Evolutionary conservation across 1,140 invertebrate species (phyloP).

Genomic region (Euura saliciscinereae): DNA sequence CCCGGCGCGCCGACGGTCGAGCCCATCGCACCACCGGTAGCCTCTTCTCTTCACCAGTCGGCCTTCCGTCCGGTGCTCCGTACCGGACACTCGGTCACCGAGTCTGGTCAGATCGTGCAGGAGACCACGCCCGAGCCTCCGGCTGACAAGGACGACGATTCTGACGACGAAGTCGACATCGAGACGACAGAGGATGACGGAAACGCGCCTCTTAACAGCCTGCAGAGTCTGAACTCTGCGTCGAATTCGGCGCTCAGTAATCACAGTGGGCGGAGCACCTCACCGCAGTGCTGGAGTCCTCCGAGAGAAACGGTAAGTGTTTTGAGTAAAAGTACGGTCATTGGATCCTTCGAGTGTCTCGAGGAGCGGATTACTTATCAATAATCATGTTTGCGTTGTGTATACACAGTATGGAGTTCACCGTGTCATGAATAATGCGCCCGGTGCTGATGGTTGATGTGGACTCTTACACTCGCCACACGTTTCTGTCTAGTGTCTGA

Average conservation of each 20-base stretch:
- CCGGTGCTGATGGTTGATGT: too few relatives aligned
- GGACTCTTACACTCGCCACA: not conserved
- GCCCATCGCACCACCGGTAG: slow-evolving; percentile 42
- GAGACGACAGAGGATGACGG: slow-evolving; percentile 55
- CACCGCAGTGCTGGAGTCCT: slow-evolving; percentile 55
- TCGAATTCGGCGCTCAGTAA: slow-evolving; percentile 47
- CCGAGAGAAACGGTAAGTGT: slow-evolving; percentile 53
- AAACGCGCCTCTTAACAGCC: slow-evolving; percentile 33
- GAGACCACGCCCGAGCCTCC: slow-evolving; percentile 25
- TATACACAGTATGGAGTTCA: too few relatives aligned
- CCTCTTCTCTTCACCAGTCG: slow-evolving; percentile 59
- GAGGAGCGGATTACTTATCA: not conserved
- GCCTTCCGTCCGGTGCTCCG: slow-evolving; percentile 70
- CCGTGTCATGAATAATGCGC: too few relatives aligned
- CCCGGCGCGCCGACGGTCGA: slow-evolving; percentile 42
- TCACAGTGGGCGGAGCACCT: slow-evolving; percentile 48
- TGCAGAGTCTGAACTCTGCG: slow-evolving; percentile 41
- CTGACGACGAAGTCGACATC: slow-evolving; percentile 56
- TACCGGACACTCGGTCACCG: slow-evolving; percentile 41
- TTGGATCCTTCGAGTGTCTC: not conserved
- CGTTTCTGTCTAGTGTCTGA: not conserved
- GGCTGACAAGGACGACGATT: slow-evolving; percentile 31
- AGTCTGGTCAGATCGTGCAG: slow-evolving; percentile 27
- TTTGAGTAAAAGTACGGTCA: not conserved
- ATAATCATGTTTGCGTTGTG: not conserved